Percentiles rank a stretch among this genome's conserved stretches.
Evolutionary conservation across 2,888 invertebrate genomes (phyloP).

Genomic region (Odontocerum albicorne): DNA sequence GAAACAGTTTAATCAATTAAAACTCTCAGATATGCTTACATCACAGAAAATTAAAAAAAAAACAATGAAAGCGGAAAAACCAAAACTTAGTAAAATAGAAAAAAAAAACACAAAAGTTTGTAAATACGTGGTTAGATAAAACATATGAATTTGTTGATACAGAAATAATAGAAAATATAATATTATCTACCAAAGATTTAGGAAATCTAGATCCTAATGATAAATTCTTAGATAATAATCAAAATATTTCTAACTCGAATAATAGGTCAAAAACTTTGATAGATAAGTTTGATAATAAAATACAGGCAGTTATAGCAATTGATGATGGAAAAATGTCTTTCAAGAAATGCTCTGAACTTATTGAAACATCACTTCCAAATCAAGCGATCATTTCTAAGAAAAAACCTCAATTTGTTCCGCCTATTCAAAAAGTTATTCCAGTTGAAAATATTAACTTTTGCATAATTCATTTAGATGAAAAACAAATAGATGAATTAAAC

Average conservation of each 20-base stretch:
- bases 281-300: too few relatives aligned
- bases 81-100: slow-evolving; percentile 36
- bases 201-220: background rate
- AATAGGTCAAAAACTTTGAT: too few relatives aligned
- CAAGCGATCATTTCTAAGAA: slow-evolving; percentile 29
- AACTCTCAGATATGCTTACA: slow-evolving; percentile 18
- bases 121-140: slow-evolving; percentile 8
- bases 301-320: slow-evolving; percentile 15
- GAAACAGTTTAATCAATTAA: slow-evolving; percentile 15
- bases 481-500: slow-evolving; percentile 6
- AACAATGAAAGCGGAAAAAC: slow-evolving; percentile 41
- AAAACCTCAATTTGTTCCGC: slow-evolving; percentile 45
- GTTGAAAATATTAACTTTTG: slow-evolving; percentile 40
- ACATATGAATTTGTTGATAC: slow-evolving; percentile 12
- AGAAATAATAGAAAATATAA: slow-evolving; percentile 5
- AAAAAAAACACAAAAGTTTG: slow-evolving; percentile 37
- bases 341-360: background rate
- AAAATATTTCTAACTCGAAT: too few relatives aligned
- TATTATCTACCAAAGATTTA: background rate
- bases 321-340: slow-evolving; percentile 22
- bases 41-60: slow-evolving; percentile 24
- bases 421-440: slow-evolving; percentile 46
- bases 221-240: too few relatives aligned
- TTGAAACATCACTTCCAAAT: background rate
- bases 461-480: slow-evolving; percentile 23